Base-by-base conservation (phyloP, 2,888 invertebrate species). In the Cynaeus angustus region DNA sequence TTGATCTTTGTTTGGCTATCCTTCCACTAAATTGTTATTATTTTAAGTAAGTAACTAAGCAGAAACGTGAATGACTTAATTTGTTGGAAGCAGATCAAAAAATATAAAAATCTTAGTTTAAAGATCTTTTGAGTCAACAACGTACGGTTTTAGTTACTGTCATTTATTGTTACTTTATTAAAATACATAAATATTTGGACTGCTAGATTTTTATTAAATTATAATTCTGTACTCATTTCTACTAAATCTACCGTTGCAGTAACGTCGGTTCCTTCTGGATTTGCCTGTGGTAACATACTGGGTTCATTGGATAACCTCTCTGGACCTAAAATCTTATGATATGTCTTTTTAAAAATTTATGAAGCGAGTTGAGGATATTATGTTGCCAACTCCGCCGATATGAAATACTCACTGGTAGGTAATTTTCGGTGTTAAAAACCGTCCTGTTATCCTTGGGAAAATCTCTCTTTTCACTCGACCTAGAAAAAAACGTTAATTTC, bases 221-320 rank as follows among this genome's bases (percentile, higher is more conserved):
- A 71, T n/a, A 71, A 37, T 50, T 71, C 71, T n/a, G 71, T 71
- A 37, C 71, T 71, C 71, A 71, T 71, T 59, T 71, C 71, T 9
- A 64, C 55, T 30, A 68, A 64, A 56, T 68, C 64, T 45, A 48
- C 16, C 16, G 28, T n/a, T 41, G 37, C 41, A 33, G 10, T 66
- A 50, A 26, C 38, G 12, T 2, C 38, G 52, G 14, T 41, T 26
- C 37, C 59, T 59, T 67, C 59, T 41, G 28, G 26, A 8, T 10
- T 33, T 16, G 62, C 8, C 55, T 41, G 53, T 68, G 68, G 61
- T 61, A 66, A 66, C 46, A 33, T 21, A 46, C 55, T 55, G 55
- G 30, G 56, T 55, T 43, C 66, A 46, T 10, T 37, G 55, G 66
- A 66, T 56, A 66, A 38, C 55, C 46, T 66, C 56, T 66, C 66